Evolutionary conservation across 2,113 vertebrate species (phyloP).

Genomic region (Psammodynastes pulverulentus): DNA sequence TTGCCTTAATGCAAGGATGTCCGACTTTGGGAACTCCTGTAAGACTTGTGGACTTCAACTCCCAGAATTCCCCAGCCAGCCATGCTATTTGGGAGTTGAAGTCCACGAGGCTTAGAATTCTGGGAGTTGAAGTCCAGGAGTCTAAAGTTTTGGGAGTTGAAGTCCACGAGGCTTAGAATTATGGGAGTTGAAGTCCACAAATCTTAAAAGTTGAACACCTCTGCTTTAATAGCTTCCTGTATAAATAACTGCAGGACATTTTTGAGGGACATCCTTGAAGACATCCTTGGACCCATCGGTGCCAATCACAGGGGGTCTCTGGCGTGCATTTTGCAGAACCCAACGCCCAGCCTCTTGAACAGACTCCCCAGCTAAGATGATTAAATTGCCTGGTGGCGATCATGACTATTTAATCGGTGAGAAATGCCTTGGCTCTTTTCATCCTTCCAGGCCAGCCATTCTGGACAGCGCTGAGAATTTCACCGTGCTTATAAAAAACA

Average conservation of each 20-base stretch:
- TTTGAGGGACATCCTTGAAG: not conserved
- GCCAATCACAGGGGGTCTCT: not conserved
- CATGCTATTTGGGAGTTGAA: too few relatives aligned
- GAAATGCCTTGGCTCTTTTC: conserved; percentile 10
- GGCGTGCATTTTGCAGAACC: not conserved
- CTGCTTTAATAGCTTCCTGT: not conserved
- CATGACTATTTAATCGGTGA: conserved; percentile 30
- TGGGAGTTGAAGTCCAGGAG: too few relatives aligned
- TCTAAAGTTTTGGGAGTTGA: too few relatives aligned
- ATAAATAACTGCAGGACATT: not conserved
- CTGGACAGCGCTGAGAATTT: conserved; percentile 80
- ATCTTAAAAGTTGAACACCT: not conserved
- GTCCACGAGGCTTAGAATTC: too few relatives aligned
- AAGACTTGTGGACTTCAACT: too few relatives aligned
- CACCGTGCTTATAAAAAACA: conserved; percentile 84
- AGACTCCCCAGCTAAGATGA: conserved; percentile 29
- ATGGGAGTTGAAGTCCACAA: too few relatives aligned
- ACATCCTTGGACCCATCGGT: not conserved
- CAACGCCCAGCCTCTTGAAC: not conserved
- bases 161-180: too few relatives aligned
- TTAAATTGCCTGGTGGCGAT: conserved; percentile 26
- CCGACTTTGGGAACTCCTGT: not conserved
- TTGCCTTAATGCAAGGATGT: not conserved
- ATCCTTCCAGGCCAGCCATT: conserved; percentile 71
- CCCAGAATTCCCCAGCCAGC: too few relatives aligned